A percentile compares a stretch with the other conserved stretches of the same genome.
phyloP scores from a whole-genome alignment of 2,888 invertebrate species.

The Ypsolopha scabrella region DNA sequence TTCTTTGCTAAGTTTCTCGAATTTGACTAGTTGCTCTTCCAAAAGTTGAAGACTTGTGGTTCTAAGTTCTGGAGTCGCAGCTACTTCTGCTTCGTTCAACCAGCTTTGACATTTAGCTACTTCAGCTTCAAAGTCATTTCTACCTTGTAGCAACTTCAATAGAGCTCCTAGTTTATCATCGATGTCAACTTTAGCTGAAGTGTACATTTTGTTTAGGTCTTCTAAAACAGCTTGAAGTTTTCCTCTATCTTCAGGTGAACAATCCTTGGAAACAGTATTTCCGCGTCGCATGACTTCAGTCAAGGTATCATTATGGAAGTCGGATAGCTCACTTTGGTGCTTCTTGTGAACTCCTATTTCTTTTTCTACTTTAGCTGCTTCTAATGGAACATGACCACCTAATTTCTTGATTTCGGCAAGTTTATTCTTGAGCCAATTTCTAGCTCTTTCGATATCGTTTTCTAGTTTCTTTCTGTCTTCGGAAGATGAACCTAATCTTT shows the following conservation, averaged over 20 bases:
- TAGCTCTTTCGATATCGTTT: slow-evolving; percentile 81
- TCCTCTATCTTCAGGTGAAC: slow-evolving; percentile 77
- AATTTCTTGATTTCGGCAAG: slow-evolving; percentile 80
- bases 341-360: slow-evolving; percentile 82
- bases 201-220: slow-evolving; percentile 78
- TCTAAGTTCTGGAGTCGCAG: slow-evolving; percentile 83
- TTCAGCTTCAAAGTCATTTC: slow-evolving; percentile 85
- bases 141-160: slow-evolving; percentile 78
- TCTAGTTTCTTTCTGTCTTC: slow-evolving; percentile 83
- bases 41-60: slow-evolving; percentile 84
- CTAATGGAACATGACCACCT: slow-evolving; percentile 82
- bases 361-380: slow-evolving; percentile 84
- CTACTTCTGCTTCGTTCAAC: slow-evolving; percentile 92
- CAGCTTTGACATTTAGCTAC: slow-evolving; percentile 86
- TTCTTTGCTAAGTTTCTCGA: slow-evolving; percentile 82
- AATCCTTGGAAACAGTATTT: slow-evolving; percentile 82
- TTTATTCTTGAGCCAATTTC: slow-evolving; percentile 84
- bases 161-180: slow-evolving; percentile 79
- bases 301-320: slow-evolving; percentile 80
- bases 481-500: slow-evolving; percentile 75
- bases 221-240: slow-evolving; percentile 76
- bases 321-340: slow-evolving; percentile 80
- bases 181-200: slow-evolving; percentile 78
- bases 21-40: slow-evolving; percentile 90
- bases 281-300: slow-evolving; percentile 83